Percentiles rank a stretch among this genome's conserved stretches.
Evolutionary conservation across 1,140 invertebrate genomes (phyloP).

Genomic region (Drosophila ficusphila): DNA sequence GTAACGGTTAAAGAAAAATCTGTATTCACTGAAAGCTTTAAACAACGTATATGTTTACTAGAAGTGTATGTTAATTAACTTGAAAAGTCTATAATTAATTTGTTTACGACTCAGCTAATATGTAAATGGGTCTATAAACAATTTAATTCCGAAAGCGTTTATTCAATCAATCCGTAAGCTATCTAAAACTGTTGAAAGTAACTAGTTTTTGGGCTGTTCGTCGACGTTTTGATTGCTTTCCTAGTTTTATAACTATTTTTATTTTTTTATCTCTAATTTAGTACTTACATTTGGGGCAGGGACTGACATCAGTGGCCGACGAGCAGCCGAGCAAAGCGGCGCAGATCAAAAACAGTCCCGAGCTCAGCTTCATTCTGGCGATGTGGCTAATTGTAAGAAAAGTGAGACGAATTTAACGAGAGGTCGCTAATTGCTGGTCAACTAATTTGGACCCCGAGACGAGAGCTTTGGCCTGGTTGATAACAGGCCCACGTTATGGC

Average conservation of each 20-base stretch:
- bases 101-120: not conserved
- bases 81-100: too few species aligned
- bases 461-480: conserved; percentile 35
- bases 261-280: not conserved
- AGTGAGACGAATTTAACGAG: conserved; percentile 25
- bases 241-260: not conserved
- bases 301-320: conserved; percentile 79
- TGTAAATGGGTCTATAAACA: not conserved
- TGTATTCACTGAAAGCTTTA: too few species aligned
- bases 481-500: conserved; percentile 16
- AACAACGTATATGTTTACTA: too few species aligned
- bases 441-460: conserved; percentile 30
- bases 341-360: conserved; percentile 46
- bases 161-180: not conserved
- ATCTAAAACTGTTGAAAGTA: too few species aligned
- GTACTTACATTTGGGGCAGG: conserved; percentile 76
- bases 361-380: conserved; percentile 47
- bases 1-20: too few species aligned
- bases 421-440: conserved; percentile 36
- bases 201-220: not conserved
- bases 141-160: not conserved
- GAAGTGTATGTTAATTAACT: too few species aligned
- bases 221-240: not conserved
- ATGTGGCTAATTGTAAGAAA: conserved; percentile 28
- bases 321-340: conserved; percentile 39